Percentiles rank a stretch among this genome's conserved stretches.
These are phyloP conservation scores for Thinocorus orbignyianus DNA, from an alignment of 2,113 vertebrate species.

Conservation along the genomic window DNA sequence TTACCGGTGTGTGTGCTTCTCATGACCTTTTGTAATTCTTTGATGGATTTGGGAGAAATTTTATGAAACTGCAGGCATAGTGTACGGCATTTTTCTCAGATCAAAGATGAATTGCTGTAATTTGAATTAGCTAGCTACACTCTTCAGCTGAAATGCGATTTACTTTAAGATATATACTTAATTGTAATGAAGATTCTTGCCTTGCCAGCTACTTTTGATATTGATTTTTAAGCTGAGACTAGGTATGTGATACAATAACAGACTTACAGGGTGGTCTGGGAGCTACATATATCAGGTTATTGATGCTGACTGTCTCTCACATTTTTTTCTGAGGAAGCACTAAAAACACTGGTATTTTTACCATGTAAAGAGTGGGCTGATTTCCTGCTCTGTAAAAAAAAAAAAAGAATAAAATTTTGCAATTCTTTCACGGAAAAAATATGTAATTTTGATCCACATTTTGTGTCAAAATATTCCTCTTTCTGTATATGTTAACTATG, in stretches of 20 bases:
- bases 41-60: conserved; percentile 38
- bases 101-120: conserved; percentile 59
- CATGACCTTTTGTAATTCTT: background rate
- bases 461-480: background rate
- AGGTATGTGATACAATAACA: conserved; percentile 31
- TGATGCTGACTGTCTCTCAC: conserved; percentile 19
- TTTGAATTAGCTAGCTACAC: conserved; percentile 54
- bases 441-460: background rate
- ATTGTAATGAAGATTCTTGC: conserved; percentile 61
- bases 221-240: conserved; percentile 59
- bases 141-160: conserved; percentile 42
- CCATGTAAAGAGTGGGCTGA: background rate
- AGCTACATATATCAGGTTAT: conserved; percentile 54
- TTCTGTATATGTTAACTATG: background rate
- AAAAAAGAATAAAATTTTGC: background rate
- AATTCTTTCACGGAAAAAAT: background rate
- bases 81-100: conserved; percentile 25
- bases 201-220: conserved; percentile 62
- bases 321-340: conserved; percentile 5
- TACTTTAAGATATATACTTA: conserved; percentile 58
- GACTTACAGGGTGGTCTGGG: conserved; percentile 18
- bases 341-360: background rate
- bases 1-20: background rate
- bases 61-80: conserved; percentile 26
- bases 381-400: background rate